phyloP scores from a whole-genome alignment of 1,140 invertebrate species.

The Cotesia glomerata region DNA sequence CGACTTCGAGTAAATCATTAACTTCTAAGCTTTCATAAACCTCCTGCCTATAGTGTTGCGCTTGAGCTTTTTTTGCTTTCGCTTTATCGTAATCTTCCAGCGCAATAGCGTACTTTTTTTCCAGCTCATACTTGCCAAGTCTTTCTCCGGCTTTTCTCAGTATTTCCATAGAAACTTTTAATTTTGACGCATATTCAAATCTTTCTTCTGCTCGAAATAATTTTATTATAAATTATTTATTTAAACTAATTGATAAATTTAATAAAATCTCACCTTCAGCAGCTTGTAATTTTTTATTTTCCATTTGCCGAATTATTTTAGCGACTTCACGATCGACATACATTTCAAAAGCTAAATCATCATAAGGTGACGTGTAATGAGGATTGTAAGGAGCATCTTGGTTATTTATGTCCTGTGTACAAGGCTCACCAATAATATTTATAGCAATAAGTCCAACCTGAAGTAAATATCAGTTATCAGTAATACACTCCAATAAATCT shows the following conservation, averaged over 20 bases:
- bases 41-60: conserved; percentile 78
- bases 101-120: conserved; percentile 89
- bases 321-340: conserved; percentile 94
- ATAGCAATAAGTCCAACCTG: conserved; percentile 78
- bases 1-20: conserved; percentile 78
- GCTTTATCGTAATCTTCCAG: conserved; percentile 91
- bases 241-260: conserved; percentile 2
- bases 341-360: conserved; percentile 96
- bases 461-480: conserved; percentile 9
- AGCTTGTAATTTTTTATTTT: conserved; percentile 84
- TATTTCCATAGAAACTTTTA: conserved; percentile 84
- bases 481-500: conserved; percentile 1
- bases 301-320: conserved; percentile 84
- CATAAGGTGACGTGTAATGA: conserved; percentile 82
- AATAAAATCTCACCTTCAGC: conserved; percentile 68
- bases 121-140: conserved; percentile 87
- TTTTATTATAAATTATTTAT: conserved; percentile 15
- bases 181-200: conserved; percentile 89
- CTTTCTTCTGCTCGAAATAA: conserved; percentile 72
- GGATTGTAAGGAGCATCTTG: conserved; percentile 62
- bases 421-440: conserved; percentile 76
- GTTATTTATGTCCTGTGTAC: conserved; percentile 41
- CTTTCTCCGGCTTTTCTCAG: conserved; percentile 85
- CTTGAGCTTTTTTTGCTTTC: conserved; percentile 85
- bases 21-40: conserved; percentile 75